Evolutionary conservation across 2,888 invertebrate species (phyloP).

Genomic region (Lapara coniferarum): DNA sequence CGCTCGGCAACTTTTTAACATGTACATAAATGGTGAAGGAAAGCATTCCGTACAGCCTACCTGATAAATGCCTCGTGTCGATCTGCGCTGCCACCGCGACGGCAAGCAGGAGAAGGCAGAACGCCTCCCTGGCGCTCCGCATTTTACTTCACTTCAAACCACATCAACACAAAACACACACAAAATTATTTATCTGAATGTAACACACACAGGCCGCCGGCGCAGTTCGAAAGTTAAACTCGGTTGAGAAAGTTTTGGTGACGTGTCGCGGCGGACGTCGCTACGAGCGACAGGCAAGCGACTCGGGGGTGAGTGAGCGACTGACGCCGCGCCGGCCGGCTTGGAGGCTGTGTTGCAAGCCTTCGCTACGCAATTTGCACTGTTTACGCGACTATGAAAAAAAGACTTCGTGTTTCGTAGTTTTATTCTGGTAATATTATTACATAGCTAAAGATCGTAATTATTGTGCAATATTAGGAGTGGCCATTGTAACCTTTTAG

Average conservation of each 20-base stretch:
- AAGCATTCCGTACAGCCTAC: constrained; percentile 43
- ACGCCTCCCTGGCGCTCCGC: constrained; percentile 79
- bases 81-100: constrained; percentile 66
- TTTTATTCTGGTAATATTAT: not conserved
- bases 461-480: too few species aligned
- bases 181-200: constrained; percentile 47
- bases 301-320: constrained; percentile 60
- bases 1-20: not conserved
- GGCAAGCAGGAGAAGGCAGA: constrained; percentile 69
- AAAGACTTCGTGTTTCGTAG: not conserved
- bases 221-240: constrained; percentile 62
- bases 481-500: too few species aligned
- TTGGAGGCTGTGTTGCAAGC: constrained; percentile 57
- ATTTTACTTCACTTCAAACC: constrained; percentile 71
- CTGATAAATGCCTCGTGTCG: constrained; percentile 78
- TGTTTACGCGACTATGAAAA: not conserved
- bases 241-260: constrained; percentile 73
- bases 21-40: constrained; percentile 13
- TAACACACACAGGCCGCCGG: constrained; percentile 40
- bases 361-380: not conserved
- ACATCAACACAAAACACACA: constrained; percentile 76
- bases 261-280: constrained; percentile 57
- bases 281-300: constrained; percentile 39
- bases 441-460: too few species aligned
- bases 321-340: constrained; percentile 54